phyloP scores from a whole-genome alignment of 2,797 vertebrate species.

The Darevskia nairensis region DNA sequence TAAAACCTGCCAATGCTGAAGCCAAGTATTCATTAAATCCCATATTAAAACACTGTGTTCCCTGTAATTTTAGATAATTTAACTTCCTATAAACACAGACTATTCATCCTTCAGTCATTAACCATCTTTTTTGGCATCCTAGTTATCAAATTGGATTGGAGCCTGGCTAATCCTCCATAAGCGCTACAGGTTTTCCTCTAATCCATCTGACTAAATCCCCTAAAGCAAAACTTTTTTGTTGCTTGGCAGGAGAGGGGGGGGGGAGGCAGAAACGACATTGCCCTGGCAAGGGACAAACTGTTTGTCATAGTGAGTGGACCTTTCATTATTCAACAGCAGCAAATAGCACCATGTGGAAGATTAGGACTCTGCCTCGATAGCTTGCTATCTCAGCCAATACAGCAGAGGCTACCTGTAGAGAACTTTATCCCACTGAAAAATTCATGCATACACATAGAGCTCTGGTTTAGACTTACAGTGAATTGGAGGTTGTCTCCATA shows the following conservation, averaged over 20 bases:
- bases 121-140: constrained; percentile 33
- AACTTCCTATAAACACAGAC: constrained; percentile 35
- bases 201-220: constrained; percentile 43
- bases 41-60: constrained; percentile 35
- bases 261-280: background rate
- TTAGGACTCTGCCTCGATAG: background rate
- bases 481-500: background rate
- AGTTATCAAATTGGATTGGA: constrained; percentile 34
- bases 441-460: background rate
- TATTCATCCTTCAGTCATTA: constrained; percentile 35
- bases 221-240: constrained; percentile 27
- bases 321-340: background rate
- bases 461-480: background rate
- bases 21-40: constrained; percentile 43
- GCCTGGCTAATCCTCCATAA: constrained; percentile 27
- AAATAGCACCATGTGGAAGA: constrained; percentile 20
- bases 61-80: constrained; percentile 37
- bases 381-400: background rate
- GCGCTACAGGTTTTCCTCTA: background rate
- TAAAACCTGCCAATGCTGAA: constrained; percentile 5
- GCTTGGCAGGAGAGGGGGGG: background rate
- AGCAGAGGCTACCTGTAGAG: constrained; percentile 20
- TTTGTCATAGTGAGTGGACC: background rate
- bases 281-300: background rate
- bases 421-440: background rate